Percentiles rank a stretch among this genome's conserved stretches.
Evolutionary conservation across 1,140 invertebrate genomes (phyloP).

Genomic region (Sitodiplosis mosellana): DNA sequence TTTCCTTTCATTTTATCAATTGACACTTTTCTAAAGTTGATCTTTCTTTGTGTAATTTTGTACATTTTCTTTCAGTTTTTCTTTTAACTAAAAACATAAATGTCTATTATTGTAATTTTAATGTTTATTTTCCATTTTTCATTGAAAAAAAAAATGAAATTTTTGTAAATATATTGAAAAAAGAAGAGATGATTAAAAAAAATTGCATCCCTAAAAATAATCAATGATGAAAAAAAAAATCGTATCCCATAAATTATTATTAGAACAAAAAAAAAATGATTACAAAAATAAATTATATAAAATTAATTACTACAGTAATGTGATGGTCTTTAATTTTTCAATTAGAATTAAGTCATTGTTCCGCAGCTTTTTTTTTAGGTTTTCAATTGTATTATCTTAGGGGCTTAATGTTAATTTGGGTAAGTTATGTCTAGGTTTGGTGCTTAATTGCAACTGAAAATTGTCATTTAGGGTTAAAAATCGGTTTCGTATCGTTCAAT

Average conservation of each 20-base stretch:
- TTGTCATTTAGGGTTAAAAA: no score
- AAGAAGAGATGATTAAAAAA: background rate
- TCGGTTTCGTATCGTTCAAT: no score
- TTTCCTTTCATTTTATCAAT: background rate
- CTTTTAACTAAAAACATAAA: background rate
- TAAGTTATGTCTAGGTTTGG: no score
- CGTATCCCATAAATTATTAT: background rate
- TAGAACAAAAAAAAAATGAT: background rate
- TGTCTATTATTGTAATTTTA: background rate
- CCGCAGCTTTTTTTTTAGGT: no score
- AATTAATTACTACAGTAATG: no score
- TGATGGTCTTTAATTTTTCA: no score
- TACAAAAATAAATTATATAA: background rate
- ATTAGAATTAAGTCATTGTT: no score
- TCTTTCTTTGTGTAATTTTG: background rate
- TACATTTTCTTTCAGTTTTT: background rate
- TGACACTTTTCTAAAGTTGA: slow-evolving; percentile 5
- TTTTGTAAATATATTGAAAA: background rate
- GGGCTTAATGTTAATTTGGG: no score
- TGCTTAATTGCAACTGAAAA: no score
- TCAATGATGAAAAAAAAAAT: background rate
- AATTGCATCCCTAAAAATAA: background rate
- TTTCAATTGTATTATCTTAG: no score
- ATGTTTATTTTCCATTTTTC: background rate
- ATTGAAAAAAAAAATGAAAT: background rate